These are phyloP conservation scores for Allobates femoralis DNA, from an alignment of 2,797 vertebrate species.

Conservation along the genomic window DNA sequence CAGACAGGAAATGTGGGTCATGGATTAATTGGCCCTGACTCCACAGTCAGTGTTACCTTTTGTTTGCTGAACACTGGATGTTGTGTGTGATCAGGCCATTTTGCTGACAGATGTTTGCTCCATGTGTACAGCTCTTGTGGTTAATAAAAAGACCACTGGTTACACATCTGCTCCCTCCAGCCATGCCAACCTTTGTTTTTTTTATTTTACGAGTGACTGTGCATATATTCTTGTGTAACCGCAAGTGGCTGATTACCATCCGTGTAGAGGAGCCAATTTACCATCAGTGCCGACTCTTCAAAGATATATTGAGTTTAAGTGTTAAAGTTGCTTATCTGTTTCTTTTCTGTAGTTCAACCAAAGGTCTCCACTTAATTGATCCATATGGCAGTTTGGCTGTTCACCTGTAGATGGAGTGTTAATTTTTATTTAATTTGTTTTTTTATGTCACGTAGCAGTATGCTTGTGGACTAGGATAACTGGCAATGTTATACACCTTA, in stretches of 20 bases:
- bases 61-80: background rate
- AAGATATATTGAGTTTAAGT: too few species aligned
- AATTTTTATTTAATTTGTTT: too few species aligned
- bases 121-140: background rate
- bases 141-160: conserved; percentile 41
- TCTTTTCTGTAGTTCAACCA: too few species aligned
- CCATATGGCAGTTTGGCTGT: too few species aligned
- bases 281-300: background rate
- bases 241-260: conserved; percentile 37
- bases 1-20: conserved; percentile 61
- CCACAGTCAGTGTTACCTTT: background rate
- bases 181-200: conserved; percentile 57
- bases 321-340: too few species aligned
- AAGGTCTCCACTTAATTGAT: too few species aligned
- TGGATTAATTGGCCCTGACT: conserved; percentile 14
- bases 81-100: background rate
- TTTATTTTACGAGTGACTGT: conserved; percentile 53
- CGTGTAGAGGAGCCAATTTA: background rate
- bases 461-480: too few species aligned
- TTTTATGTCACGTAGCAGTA: too few species aligned
- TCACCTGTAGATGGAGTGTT: too few species aligned
- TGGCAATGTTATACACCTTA: too few species aligned
- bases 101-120: conserved; percentile 55
- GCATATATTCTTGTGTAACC: conserved; percentile 65
- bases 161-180: conserved; percentile 65